Evolutionary conservation across 2,888 invertebrate species (phyloP), one percentile per base, ranked within the genome.

Genomic region (Calephelis perditalis): DNA sequence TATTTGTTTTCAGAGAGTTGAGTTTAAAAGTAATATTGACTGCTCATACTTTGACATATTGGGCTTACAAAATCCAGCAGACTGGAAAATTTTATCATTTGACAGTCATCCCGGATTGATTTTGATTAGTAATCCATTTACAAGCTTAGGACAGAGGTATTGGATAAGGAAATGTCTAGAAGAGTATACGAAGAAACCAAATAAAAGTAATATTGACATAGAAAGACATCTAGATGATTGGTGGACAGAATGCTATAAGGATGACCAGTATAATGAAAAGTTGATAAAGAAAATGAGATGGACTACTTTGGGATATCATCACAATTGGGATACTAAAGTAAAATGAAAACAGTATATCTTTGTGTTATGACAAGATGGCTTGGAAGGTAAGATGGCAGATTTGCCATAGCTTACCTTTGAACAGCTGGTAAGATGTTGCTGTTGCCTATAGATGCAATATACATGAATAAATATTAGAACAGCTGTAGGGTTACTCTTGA

Each of bases 251-350:
- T 92, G 92, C 75, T 81, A 87, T 76, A 73, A 75, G 84, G 84
- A 79, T 75, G 78, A 74, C 40, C 67, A 78, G 70, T 69, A 82
- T 79, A 69, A 89, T 73, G 73, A 81, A 73, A 70, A 76, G 68
- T 64, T 91, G 69, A 73, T 78, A 63, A 89, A 84, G 64, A 88
- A 90, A 63, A 81, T 99, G 70, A 91, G 99, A 71, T 99, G 99
- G 99, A 94, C 96, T 1, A 99, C 99, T 0, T 84, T 99, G 45
- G 99, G 99, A 11, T 99, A 98, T 79, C 99, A 99, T 84, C 98
- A 99, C 83, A 95, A 99, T 80, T 99, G 99, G 99, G 95, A 98
- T 73, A 96, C 97, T 60, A 99, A 99, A 92, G 94, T 95, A 86
- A 87, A 84, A 73, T 67, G 67, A 70, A 72, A 70, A 72, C 73